Base-by-base conservation (phyloP, 2,113 vertebrate species). In the Mesocricetus auratus region DNA sequence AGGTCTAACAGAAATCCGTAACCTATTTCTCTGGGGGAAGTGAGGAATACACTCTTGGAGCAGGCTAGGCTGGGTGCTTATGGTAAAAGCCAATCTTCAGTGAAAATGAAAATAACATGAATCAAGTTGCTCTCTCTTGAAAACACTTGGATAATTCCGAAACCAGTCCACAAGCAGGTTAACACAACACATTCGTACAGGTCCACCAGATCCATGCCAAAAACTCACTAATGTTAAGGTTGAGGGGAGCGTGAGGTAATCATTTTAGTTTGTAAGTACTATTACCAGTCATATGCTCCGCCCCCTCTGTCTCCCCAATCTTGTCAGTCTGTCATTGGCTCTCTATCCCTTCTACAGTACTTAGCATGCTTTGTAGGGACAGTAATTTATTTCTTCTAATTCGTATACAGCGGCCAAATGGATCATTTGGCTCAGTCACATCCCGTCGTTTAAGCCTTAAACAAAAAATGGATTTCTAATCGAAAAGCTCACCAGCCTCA, bases 331-430 rank as follows among this genome's bases (percentile, higher is more conserved):
- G 89, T 79, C 82, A 39, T 68, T 85, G 66, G 60, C 56, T 60
- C 88, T 22, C n/a, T 31, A n/a, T 17, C 74, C 75, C 50, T 93
- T 89, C 33, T 19, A 26, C 86, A 85, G 87, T 53, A 81, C 50
- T 87, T 91, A 91, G 36, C 53, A 86, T 85, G 79, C 73, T 94
- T 90, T 77, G 22, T 81, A 69, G 74, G 39, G 42, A 7, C 45
- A 73, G 21, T 94, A 81, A 96, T 96, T 91, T 94, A 8, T 85
- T 85, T 96, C 12, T 81, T 96, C 96, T 81, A 97, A 96, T 96
- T 93, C 26, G 19, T 21, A 87, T 90, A 82, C 87, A 92, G 86
- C 31, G 64, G 73, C 64, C 86, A 95, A 96, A 94, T 68, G 66
- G 94, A 82, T 69, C 89, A 83, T 89, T 93, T 91, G 88, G 85